These are phyloP conservation scores for Calidris pugnax DNA, from an alignment of 2,113 vertebrate genomes.

Conservation along the genomic window DNA sequence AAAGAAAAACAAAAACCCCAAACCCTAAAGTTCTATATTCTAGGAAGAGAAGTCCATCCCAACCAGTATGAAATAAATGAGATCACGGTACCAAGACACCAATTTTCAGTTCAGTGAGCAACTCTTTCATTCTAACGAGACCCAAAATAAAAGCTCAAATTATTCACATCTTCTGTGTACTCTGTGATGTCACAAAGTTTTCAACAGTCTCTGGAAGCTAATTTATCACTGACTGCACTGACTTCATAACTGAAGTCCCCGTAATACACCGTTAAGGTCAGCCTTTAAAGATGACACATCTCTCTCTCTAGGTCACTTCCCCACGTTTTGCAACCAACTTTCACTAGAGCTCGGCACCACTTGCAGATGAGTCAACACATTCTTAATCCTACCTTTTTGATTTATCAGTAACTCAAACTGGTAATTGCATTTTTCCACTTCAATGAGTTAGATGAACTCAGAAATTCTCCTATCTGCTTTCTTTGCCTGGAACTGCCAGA, in stretches of 20 bases:
- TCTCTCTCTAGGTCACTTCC: not conserved
- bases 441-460: not conserved
- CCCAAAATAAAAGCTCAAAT: not conserved
- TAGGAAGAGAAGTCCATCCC: not conserved
- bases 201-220: not conserved
- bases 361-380: not conserved
- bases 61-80: not conserved
- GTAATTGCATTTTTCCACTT: not conserved
- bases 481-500: not conserved
- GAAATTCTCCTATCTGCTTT: not conserved
- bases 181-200: not conserved
- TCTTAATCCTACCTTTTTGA: not conserved
- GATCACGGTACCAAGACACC: accelerated
- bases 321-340: not conserved
- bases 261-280: not conserved
- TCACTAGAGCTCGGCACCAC: not conserved
- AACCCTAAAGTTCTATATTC: not conserved
- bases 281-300: not conserved
- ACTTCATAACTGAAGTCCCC: accelerated
- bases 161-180: not conserved
- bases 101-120: not conserved
- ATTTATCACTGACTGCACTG: not conserved
- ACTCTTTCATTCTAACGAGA: not conserved
- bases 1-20: not conserved
- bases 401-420: not conserved